Conservation (phyloP, 2,888 invertebrate species). For the Boloria euphrosyne region DNA sequence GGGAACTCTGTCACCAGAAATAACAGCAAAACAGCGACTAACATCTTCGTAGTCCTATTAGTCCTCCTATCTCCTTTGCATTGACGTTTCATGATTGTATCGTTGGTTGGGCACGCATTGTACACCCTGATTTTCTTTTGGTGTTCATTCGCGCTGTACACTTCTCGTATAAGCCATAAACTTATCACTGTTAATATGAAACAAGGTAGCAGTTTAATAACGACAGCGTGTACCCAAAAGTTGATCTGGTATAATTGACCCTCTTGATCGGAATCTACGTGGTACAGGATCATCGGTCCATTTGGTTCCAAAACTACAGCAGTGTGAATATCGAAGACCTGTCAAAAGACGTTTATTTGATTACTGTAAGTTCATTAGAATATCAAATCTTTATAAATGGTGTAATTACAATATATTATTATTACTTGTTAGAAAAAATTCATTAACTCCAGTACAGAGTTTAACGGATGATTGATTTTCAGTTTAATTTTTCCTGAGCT, state of each 20-base stretch:
- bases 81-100: slow-evolving; percentile 66
- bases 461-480: no score
- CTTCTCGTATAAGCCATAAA: slow-evolving; percentile 86
- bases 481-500: background rate
- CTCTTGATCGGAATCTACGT: slow-evolving; percentile 81
- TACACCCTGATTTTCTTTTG: slow-evolving; percentile 83
- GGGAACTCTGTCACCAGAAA: slow-evolving; percentile 95
- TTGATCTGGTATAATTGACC: slow-evolving; percentile 86
- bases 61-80: slow-evolving; percentile 71
- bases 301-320: slow-evolving; percentile 77
- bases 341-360: slow-evolving; percentile 15
- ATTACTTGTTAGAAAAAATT: no score
- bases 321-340: slow-evolving; percentile 71
- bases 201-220: slow-evolving; percentile 91
- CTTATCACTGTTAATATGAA: slow-evolving; percentile 88
- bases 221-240: slow-evolving; percentile 91
- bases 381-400: background rate
- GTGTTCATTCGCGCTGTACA: slow-evolving; percentile 87
- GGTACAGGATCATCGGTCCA: slow-evolving; percentile 72
- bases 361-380: no score
- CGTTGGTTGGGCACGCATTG: slow-evolving; percentile 68
- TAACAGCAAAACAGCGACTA: slow-evolving; percentile 92
- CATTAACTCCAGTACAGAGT: no score
- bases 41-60: slow-evolving; percentile 94
- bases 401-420: no score